Evolutionary conservation across 2,888 invertebrate species (phyloP), one percentile per base, ranked within the genome.

Genomic region (Cerceris rybyensis): DNA sequence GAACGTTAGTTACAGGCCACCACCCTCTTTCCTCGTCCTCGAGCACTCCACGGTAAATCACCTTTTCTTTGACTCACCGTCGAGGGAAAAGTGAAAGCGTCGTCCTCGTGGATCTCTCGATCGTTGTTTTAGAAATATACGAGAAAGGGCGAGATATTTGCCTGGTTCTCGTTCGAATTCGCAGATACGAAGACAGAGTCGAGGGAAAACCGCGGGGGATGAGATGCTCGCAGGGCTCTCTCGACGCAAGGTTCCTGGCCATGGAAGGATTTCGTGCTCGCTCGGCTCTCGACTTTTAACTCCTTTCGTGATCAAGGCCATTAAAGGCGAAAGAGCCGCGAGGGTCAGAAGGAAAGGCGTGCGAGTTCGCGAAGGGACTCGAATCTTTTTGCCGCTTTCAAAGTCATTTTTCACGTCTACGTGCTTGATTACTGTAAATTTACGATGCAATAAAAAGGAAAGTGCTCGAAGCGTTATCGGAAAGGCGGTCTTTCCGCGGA

Each of bases 291-390:
- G 86, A 88, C 87, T 89, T 90, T 89, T 87, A 87, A 85, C 83
- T 70, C 67, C 84, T 84, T 89, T 83, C 90, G 90, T 90, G 90
- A 88, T 87, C 84, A 77, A 87, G 85, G 75, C 87, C 87, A 89
- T 90, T 90, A 89, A 88, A 84, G 75, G 60, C 64, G 70, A 70
- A 71, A 41, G 41, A 58, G 46, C 39, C 52, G 28, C 28, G 72
- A 75, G 72, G 68, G 60, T 68, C 59, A 66, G 75, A 75, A 55
- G 55, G 58, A 59, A 59, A 71, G 61, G 64, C 66, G 65, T 14
- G 28, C 42, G 57, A 2, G 11, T 9, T 39, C 43, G 39, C 17
- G 52, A n/a, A 59, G 66, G 74, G 60, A 58, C 57, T 72, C 68
- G 59, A 73, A 82, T 75, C 80, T 50, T n/a, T 78, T 59, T 68